phyloP scores from a whole-genome alignment of 1,140 invertebrate species.

The Ips nitidus region DNA sequence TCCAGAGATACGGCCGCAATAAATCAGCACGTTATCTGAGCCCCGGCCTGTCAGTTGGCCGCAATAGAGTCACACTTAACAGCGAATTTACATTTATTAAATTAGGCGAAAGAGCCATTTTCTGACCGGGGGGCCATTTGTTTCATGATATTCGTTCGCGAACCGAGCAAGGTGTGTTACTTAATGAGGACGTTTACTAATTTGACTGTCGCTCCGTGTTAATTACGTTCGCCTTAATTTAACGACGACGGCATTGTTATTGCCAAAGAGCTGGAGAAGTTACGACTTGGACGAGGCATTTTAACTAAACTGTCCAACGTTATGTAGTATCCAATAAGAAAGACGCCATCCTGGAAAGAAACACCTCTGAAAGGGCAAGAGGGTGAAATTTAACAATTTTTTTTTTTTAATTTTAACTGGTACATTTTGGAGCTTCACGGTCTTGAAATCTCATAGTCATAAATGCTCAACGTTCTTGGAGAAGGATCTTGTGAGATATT shows the following conservation, averaged over 20 bases:
- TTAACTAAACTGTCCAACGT: too few relatives aligned
- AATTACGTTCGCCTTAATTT: constrained; percentile 6
- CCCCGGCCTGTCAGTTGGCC: not conserved
- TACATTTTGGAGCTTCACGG: too few relatives aligned
- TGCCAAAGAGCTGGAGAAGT: not conserved
- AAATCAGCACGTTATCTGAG: constrained; percentile 10
- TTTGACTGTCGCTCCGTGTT: constrained; percentile 4
- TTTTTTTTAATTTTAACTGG: too few relatives aligned
- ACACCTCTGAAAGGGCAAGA: too few relatives aligned
- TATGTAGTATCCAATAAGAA: too few relatives aligned
- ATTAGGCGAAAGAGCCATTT: constrained; percentile 8
- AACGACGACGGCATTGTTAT: not conserved
- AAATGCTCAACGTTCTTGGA: too few relatives aligned
- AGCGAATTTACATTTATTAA: constrained; percentile 18
- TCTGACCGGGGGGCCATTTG: not conserved
- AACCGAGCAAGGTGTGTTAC: constrained; percentile 3
- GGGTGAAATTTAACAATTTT: too few relatives aligned
- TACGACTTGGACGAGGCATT: too few relatives aligned
- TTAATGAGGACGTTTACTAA: constrained; percentile 9
- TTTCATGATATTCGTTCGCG: constrained; percentile 5
- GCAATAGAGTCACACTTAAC: constrained; percentile 10
- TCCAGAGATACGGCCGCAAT: constrained; percentile 1
- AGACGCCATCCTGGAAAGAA: too few relatives aligned
- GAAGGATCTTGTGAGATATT: too few relatives aligned
- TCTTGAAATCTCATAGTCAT: too few relatives aligned